A percentile compares a stretch with the other conserved stretches of the same genome.
Evolutionary conservation across 2,888 invertebrate species (phyloP).

Genomic region (Argyra leucocephala): DNA sequence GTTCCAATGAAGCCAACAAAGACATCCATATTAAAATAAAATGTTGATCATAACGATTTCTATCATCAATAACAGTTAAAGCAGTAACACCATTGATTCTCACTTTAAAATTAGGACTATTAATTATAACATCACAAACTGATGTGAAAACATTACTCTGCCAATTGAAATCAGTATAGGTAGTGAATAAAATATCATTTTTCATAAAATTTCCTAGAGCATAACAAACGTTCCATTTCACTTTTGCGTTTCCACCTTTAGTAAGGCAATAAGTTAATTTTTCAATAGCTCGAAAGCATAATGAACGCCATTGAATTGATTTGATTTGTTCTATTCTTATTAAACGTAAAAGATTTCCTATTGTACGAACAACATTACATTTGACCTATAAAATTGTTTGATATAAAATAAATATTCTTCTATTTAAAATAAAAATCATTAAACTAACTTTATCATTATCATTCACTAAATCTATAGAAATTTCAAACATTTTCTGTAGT

Average conservation of each 20-base stretch:
- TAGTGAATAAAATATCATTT: conserved; percentile 43
- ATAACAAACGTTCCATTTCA: conserved; percentile 87
- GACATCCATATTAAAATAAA: conserved; percentile 59
- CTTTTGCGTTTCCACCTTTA: conserved; percentile 69
- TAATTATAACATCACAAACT: conserved; percentile 56
- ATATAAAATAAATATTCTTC: not conserved
- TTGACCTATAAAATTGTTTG: conserved; percentile 22
- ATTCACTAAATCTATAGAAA: conserved; percentile 54
- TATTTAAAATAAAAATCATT: too few relatives aligned
- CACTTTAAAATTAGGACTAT: conserved; percentile 79
- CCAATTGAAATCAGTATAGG: conserved; percentile 29
- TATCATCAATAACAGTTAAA: conserved; percentile 51
- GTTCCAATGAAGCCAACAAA: conserved; percentile 63
- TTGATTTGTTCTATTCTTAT: conserved; percentile 47
- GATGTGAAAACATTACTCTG: conserved; percentile 57
- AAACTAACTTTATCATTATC: conserved; percentile 68
- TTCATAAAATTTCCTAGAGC: conserved; percentile 72
- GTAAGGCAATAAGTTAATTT: conserved; percentile 61
- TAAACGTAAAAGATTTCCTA: conserved; percentile 69
- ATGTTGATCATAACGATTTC: conserved; percentile 56
- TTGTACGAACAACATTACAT: conserved; percentile 62
- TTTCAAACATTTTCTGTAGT: conserved; percentile 57
- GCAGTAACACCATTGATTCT: conserved; percentile 78
- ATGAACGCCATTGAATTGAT: conserved; percentile 46
- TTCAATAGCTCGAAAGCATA: conserved; percentile 52